Percentiles rank a stretch among this genome's conserved stretches.
phyloP scores from a whole-genome alignment of 2,888 invertebrate species.

The Yponomeuta malinellus region DNA sequence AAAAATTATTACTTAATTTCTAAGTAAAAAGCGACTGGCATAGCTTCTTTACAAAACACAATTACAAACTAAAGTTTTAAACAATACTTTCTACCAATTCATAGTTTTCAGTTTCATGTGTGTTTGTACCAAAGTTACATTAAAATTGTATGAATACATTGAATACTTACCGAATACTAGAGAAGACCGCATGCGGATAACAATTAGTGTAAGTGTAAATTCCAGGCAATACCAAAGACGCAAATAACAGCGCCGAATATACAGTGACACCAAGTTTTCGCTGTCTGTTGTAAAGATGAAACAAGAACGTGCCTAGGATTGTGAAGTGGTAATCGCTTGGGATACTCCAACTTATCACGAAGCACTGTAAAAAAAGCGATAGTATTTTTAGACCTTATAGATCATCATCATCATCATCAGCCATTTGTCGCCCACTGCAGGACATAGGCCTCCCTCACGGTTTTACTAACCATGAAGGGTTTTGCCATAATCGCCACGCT shows the following conservation, averaged over 20 bases:
- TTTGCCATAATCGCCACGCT: too few relatives aligned
- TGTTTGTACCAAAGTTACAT: neutral
- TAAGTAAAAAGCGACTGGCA: too few relatives aligned
- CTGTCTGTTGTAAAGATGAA: slow-evolving; percentile 40
- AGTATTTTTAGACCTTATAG: neutral
- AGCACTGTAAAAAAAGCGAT: slow-evolving; percentile 56
- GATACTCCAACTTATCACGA: slow-evolving; percentile 76
- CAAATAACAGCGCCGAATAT: slow-evolving; percentile 32
- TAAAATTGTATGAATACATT: neutral
- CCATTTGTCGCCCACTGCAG: too few relatives aligned
- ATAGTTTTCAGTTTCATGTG: too few relatives aligned
- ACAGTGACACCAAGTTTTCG: slow-evolving; percentile 39
- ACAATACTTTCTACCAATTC: too few relatives aligned
- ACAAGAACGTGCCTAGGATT: slow-evolving; percentile 51
- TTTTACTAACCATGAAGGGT: too few relatives aligned
- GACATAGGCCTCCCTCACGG: too few relatives aligned
- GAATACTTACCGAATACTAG: slow-evolving; percentile 44
- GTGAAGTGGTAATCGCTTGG: slow-evolving; percentile 76
- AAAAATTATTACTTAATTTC: too few relatives aligned
- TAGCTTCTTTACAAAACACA: too few relatives aligned
- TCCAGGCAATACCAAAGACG: slow-evolving; percentile 51
- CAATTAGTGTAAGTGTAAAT: slow-evolving; percentile 45
- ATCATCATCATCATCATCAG: too few relatives aligned
- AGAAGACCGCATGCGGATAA: slow-evolving; percentile 48
- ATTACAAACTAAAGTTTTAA: too few relatives aligned